A percentile compares a stretch with the other conserved stretches of the same genome.
Evolutionary conservation across 2,888 invertebrate species (phyloP).

Genomic region (Orthosia incerta): DNA sequence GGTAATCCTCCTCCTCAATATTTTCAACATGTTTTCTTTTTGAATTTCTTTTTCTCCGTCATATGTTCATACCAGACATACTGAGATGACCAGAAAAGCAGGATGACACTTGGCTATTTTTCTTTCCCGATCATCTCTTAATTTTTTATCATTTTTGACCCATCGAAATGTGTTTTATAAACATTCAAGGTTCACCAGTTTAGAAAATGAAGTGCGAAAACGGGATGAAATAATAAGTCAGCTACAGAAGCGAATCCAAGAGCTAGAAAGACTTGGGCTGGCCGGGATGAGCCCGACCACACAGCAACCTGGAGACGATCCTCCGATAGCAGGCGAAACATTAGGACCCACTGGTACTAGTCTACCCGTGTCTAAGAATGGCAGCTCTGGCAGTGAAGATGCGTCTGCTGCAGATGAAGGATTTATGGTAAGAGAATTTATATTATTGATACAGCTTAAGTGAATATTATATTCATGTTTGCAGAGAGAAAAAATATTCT

Average conservation of each 20-base stretch:
- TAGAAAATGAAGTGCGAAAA: conserved; percentile 95
- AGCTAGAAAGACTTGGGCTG: conserved; percentile 90
- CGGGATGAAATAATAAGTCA: conserved; percentile 95
- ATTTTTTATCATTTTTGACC: not conserved
- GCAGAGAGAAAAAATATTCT: not conserved
- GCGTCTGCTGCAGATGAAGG: conserved; percentile 86
- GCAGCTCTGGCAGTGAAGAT: conserved; percentile 88
- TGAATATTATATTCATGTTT: too few species aligned
- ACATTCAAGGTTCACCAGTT: conserved; percentile 91
- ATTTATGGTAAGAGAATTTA: conserved; percentile 83
- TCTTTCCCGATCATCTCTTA: not conserved
- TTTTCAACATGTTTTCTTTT: not conserved
- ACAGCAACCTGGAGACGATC: conserved; percentile 61
- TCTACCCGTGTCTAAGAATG: conserved; percentile 75
- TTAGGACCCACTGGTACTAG: conserved; percentile 60
- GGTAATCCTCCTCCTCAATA: conserved; percentile 71
- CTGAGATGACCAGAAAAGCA: not conserved
- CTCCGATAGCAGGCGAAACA: conserved; percentile 35
- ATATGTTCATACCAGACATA: too few species aligned
- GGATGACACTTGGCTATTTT: not conserved
- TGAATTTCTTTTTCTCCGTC: too few species aligned
- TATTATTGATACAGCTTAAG: too few species aligned
- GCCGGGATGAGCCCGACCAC: conserved; percentile 65
- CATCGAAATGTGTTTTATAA: not conserved
- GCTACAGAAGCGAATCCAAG: conserved; percentile 93